Conservation (phyloP, 2,888 invertebrate species). For the Epirrhoe alternata region DNA sequence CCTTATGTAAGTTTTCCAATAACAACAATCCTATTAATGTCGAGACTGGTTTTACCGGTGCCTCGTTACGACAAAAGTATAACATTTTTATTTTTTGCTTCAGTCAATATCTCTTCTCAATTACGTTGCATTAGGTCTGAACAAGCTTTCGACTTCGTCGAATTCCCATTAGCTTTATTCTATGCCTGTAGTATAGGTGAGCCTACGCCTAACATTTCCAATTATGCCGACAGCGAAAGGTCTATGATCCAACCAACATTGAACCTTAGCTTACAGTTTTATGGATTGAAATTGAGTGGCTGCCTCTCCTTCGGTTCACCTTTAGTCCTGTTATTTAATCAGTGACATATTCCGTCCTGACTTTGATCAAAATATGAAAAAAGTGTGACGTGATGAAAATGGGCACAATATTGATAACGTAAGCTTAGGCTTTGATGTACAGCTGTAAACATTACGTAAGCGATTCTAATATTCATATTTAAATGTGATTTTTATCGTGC, state of each 20-base stretch:
- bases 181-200: conserved; percentile 39
- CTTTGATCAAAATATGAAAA: conserved; percentile 47
- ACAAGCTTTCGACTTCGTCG: conserved; percentile 47
- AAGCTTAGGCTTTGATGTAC: conserved; percentile 11
- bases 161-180: conserved; percentile 48
- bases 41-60: conserved; percentile 50
- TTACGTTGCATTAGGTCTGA: conserved; percentile 55
- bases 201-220: conserved; percentile 46
- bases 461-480: conserved; percentile 4
- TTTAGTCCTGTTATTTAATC: conserved; percentile 39
- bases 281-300: conserved; percentile 27
- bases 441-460: conserved; percentile 2
- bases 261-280: conserved; percentile 26
- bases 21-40: conserved; percentile 54
- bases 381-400: conserved; percentile 41
- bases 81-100: conserved; percentile 36
- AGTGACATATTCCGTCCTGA: conserved; percentile 40
- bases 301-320: conserved; percentile 13
- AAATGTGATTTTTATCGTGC: conserved; percentile 3
- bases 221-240: conserved; percentile 42
- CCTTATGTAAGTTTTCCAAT: conserved; percentile 52
- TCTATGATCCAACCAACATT: conserved; percentile 23
- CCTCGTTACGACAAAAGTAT: conserved; percentile 48
- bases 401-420: background rate
- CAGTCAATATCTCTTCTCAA: conserved; percentile 50